Conservation (phyloP, 2,113 vertebrate genomes). For the Perca fluviatilis region DNA sequence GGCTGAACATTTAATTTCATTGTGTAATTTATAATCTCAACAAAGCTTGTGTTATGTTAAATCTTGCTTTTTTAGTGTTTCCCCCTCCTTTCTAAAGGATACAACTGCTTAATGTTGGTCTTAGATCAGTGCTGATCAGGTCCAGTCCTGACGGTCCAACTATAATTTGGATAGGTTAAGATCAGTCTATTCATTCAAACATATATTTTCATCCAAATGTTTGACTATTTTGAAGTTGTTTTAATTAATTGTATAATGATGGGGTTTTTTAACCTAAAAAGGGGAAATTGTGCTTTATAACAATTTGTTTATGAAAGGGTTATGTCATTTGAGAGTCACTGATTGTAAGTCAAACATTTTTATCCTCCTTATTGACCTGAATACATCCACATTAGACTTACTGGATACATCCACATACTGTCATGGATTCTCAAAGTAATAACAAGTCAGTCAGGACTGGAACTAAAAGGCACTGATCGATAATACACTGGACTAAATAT, state of each 20-base stretch:
- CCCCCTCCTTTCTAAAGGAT: neutral
- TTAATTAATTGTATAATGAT: neutral
- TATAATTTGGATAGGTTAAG: neutral
- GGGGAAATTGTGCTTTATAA: neutral
- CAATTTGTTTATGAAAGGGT: neutral
- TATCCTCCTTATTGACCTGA: neutral
- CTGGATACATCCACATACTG: neutral
- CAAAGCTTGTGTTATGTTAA: too few relatives aligned
- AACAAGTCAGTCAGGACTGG: conserved; percentile 26
- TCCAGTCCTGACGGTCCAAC: conserved; percentile 41
- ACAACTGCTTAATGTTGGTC: conserved; percentile 6
- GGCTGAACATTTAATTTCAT: too few relatives aligned
- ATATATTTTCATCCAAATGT: neutral
- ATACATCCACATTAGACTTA: neutral
- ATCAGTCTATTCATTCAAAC: neutral
- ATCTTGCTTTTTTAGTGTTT: neutral
- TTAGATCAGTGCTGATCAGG: conserved; percentile 44
- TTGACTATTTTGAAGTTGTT: neutral
- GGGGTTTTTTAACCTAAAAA: neutral
- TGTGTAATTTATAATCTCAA: too few relatives aligned
- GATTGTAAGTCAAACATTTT: neutral
- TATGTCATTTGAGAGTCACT: neutral
- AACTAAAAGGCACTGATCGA: conserved; percentile 38
- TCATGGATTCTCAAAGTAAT: neutral
- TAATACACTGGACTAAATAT: neutral